A percentile compares a stretch with the other conserved stretches of the same genome.
Conservation (phyloP, 2,888 invertebrate species). For the Lasioglossum pauxillum region DNA sequence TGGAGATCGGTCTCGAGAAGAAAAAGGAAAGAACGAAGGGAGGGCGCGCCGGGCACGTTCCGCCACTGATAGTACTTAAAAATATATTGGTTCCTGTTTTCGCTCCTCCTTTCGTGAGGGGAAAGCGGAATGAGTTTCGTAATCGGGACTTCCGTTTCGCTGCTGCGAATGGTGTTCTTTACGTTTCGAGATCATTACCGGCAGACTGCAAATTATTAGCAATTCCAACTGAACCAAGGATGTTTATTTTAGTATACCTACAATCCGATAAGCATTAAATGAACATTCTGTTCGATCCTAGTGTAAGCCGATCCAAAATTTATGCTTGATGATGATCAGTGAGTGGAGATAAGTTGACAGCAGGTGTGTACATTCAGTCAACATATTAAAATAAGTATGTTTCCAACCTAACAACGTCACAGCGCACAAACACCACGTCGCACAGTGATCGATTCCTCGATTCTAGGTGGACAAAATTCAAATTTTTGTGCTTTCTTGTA, state of each 20-base stretch:
- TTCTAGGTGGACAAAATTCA: too few relatives aligned
- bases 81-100: conserved; percentile 36
- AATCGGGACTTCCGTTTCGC: not conserved
- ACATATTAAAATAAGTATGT: too few relatives aligned
- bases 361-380: too few relatives aligned
- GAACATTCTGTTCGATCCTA: too few relatives aligned
- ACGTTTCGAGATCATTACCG: not conserved
- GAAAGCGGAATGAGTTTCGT: not conserved
- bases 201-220: not conserved
- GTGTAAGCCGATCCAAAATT: too few relatives aligned
- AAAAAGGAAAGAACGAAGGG: not conserved
- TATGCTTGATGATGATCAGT: too few relatives aligned
- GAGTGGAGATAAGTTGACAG: too few relatives aligned
- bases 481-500: too few relatives aligned
- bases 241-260: too few relatives aligned
- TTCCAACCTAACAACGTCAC: too few relatives aligned
- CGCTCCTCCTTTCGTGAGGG: not conserved
- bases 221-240: not conserved
- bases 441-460: too few relatives aligned
- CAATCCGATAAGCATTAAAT: not conserved
- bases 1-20: conserved; percentile 57
- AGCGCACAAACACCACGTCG: too few relatives aligned
- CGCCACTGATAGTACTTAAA: conserved; percentile 38
- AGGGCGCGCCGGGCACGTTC: conserved; percentile 45
- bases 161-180: not conserved